Evolutionary conservation across 2,888 invertebrate genomes (phyloP), one percentile per base, ranked within the genome.

Genomic region (Rhogogaster chlorosoma): DNA sequence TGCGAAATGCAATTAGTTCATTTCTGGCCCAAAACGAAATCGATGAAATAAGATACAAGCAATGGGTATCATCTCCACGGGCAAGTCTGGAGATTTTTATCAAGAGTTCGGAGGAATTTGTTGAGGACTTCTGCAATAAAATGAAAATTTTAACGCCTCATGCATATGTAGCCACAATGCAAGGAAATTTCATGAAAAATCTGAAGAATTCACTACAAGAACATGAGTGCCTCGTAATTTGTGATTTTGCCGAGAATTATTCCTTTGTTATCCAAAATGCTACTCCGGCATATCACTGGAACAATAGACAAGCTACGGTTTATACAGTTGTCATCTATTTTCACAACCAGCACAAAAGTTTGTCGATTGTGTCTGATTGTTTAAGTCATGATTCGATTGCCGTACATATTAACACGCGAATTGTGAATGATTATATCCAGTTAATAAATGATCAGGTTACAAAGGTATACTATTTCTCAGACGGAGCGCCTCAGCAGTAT

Each of bases 281-380:
- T 32, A 83, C 82, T 15, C 85, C 80, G 3, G 83, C 84, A 15
- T 85, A 70, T 42, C 85, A 85, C 49, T 85, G 85, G 85, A 84
- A 84, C n/a, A 80, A 85, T 42, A 38, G 18, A 18, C 61, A 84
- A 22, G 70, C 73, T 38, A 85, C 85, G 18, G 22, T 84, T 1
- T 67, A 84, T 49, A 49, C 84, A 18, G 57, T 84, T 26, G 82
- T 84, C 18, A 78, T 57, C 36, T 84, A 84, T 53, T 84, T 57
- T 29, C 42, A 53, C 53, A 29, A 45, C 36, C 9, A 15, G 26
- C 85, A 85, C 29, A 36, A 53, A 36, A 85, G 83, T 38, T 80
- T 67, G 32, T 67, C 64, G 29, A 18, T 83, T n/a, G 49, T 85
- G 9, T 85, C 85, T 29, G 83, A 85, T 64, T 29, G 42, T 26